These are phyloP conservation scores for Pandion haliaetus DNA, from an alignment of 2,113 vertebrate species.

Conservation along the genomic window DNA sequence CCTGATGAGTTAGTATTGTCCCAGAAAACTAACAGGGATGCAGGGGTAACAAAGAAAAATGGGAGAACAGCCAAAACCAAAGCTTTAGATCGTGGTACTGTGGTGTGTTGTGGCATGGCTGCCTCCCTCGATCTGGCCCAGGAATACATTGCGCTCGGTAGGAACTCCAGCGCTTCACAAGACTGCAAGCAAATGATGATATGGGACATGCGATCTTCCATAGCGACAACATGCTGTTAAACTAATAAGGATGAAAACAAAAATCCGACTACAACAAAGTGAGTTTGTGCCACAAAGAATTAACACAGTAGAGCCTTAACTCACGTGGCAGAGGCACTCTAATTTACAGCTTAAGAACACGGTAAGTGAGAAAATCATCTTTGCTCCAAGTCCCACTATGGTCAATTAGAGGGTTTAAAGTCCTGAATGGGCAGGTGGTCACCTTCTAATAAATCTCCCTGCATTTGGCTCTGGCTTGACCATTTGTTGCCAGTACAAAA, in stretches of 20 bases:
- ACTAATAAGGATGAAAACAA: background rate
- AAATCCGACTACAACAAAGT: background rate
- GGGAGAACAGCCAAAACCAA: background rate
- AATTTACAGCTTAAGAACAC: background rate
- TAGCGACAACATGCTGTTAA: background rate
- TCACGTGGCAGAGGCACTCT: background rate
- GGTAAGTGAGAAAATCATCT: background rate
- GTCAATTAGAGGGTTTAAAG: background rate
- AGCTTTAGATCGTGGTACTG: background rate
- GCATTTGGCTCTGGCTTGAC: background rate
- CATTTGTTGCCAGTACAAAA: background rate
- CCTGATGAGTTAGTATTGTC: background rate
- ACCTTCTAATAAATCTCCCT: background rate
- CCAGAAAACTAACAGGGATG: background rate
- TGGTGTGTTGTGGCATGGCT: background rate
- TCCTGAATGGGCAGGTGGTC: background rate
- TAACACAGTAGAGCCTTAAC: background rate
- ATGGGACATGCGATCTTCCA: background rate
- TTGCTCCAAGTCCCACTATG: background rate
- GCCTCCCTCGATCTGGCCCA: background rate
- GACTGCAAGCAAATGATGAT: background rate
- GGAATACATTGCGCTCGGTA: background rate
- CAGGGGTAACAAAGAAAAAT: background rate
- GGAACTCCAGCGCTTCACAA: background rate
- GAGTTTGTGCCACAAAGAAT: background rate